Percentiles rank a stretch among this genome's conserved stretches.
phyloP scores from a whole-genome alignment of 2,888 invertebrate species.

The Ptilodon capucinus region DNA sequence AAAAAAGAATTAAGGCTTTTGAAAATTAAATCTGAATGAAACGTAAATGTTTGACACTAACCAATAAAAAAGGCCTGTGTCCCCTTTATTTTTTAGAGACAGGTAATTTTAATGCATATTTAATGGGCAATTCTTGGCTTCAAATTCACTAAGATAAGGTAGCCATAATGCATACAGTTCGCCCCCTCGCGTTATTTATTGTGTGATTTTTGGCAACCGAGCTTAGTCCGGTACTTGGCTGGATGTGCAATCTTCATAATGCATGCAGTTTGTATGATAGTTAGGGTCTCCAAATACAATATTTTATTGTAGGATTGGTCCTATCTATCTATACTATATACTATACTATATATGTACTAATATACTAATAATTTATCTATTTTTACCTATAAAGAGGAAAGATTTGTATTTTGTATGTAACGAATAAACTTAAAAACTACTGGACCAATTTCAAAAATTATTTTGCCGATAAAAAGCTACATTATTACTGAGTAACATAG shows the following conservation, averaged over 20 bases:
- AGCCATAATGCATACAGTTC: conserved; percentile 80
- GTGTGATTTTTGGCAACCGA: conserved; percentile 81
- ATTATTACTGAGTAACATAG: too few species aligned
- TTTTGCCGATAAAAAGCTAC: too few species aligned
- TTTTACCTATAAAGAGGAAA: too few species aligned
- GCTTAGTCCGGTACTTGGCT: conserved; percentile 71
- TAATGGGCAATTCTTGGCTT: conserved; percentile 82
- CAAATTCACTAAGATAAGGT: conserved; percentile 82
- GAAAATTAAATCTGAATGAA: too few species aligned
- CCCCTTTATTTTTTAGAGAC: conserved; percentile 68
- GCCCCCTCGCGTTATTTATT: conserved; percentile 77
- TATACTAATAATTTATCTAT: too few species aligned
- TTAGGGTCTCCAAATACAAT: conserved; percentile 37
- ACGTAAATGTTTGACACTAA: conserved; percentile 40
- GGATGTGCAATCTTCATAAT: conserved; percentile 82
- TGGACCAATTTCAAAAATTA: too few species aligned
- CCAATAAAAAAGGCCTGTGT: conserved; percentile 49
- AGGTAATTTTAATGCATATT: conserved; percentile 83
- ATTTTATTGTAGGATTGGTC: neutral
- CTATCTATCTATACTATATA: neutral
- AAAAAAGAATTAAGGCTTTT: too few species aligned
- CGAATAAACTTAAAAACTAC: too few species aligned
- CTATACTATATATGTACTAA: too few species aligned
- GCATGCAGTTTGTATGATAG: conserved; percentile 73
- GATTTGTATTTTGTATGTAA: too few species aligned